Percentiles rank a stretch among this genome's conserved stretches.
These are phyloP conservation scores for Orestias chungarensis DNA, from an alignment of 2,797 vertebrate species.

Conservation along the genomic window DNA sequence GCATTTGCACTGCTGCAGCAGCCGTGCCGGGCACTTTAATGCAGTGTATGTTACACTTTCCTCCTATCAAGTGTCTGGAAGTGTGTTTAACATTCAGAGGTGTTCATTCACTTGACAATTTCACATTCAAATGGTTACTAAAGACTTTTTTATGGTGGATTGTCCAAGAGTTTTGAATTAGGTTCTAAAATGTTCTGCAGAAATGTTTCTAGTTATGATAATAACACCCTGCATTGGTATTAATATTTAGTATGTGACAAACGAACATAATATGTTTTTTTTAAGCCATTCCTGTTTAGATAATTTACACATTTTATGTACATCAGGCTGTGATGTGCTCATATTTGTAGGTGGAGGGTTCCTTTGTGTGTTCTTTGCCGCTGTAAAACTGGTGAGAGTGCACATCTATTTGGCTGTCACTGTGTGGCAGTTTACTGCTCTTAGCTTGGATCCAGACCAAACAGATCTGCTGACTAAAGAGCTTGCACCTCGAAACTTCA, in stretches of 20 bases:
- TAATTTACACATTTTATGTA: neutral
- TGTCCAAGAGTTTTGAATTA: neutral
- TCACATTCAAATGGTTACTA: neutral
- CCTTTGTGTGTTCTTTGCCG: constrained; percentile 34
- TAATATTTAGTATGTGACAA: neutral
- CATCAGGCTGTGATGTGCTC: neutral
- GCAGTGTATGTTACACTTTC: constrained; percentile 30
- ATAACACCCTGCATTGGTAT: neutral
- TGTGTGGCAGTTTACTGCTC: constrained; percentile 68
- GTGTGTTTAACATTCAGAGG: constrained; percentile 23
- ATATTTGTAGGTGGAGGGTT: constrained; percentile 43
- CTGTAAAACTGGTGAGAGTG: constrained; percentile 44
- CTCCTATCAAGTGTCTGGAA: constrained; percentile 36
- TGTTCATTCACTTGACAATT: constrained; percentile 2
- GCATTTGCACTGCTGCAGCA: constrained; percentile 35
- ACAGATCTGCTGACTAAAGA: constrained; percentile 67
- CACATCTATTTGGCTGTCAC: constrained; percentile 45
- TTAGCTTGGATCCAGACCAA: constrained; percentile 60
- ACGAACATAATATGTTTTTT: neutral
- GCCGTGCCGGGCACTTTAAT: constrained; percentile 48
- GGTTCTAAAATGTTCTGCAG: neutral
- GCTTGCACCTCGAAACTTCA: constrained; percentile 37
- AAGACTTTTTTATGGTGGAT: neutral
- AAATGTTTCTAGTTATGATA: neutral
- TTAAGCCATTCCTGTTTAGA: neutral